phyloP scores from a whole-genome alignment of 2,888 invertebrate species.

The Hybos culiciformis region DNA sequence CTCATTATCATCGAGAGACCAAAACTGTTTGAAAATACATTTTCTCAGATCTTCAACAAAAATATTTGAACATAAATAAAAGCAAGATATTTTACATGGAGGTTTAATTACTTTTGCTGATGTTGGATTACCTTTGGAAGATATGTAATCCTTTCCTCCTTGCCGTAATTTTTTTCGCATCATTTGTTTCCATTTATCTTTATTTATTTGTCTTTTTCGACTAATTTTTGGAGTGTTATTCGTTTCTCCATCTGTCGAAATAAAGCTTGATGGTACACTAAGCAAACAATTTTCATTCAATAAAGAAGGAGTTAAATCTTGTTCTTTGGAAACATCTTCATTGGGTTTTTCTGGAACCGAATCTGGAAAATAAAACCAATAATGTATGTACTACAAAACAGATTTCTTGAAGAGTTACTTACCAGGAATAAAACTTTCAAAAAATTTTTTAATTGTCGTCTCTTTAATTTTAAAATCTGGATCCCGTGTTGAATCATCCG shows the following conservation, averaged over 20 bases:
- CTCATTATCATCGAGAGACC: neutral
- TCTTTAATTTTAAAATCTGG: neutral
- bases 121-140: neutral
- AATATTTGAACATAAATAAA: neutral
- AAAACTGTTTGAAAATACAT: neutral
- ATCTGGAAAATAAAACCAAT: neutral
- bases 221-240: neutral
- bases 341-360: neutral
- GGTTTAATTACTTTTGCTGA: neutral
- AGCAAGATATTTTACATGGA: neutral
- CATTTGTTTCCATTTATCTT: neutral
- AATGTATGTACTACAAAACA: neutral
- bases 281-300: neutral
- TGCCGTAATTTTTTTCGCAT: neutral
- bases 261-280: neutral
- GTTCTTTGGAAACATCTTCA: neutral
- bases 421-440: neutral
- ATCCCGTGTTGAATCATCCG: neutral
- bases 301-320: neutral
- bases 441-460: neutral
- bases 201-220: neutral
- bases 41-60: neutral
- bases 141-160: neutral
- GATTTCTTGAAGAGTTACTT: neutral
- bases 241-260: neutral